phyloP scores from a whole-genome alignment of 23 tunicate genomes.

The Styela plicata region DNA sequence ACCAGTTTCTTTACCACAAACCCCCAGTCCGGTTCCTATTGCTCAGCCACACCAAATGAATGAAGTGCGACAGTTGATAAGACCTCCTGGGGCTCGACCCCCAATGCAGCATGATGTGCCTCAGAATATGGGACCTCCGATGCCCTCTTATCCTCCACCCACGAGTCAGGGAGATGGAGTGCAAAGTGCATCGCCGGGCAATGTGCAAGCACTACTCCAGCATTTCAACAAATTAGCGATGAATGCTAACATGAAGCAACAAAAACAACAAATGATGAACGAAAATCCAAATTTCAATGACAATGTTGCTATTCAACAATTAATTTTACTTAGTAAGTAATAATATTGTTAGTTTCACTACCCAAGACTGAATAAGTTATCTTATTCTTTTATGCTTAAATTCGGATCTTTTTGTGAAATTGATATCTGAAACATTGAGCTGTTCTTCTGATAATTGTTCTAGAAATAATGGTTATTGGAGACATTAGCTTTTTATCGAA shows the following conservation, averaged over 20 bases:
- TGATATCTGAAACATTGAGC: no score
- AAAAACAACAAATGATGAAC: neutral
- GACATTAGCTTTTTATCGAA: no score
- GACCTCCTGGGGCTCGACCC: neutral
- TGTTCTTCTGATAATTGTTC: no score
- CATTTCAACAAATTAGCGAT: neutral
- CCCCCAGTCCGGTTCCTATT: neutral
- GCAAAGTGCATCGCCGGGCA: conserved; percentile 5
- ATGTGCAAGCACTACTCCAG: conserved; percentile 5
- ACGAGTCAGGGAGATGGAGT: neutral
- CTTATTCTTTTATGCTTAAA: no score
- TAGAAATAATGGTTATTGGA: no score
- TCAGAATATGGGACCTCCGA: neutral
- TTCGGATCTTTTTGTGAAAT: no score
- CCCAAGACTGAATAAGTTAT: no score
- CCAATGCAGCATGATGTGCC: neutral
- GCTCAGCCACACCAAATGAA: conserved; percentile 1
- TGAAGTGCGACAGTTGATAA: neutral
- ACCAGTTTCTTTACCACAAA: neutral
- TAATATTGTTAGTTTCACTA: neutral
- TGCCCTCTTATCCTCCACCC: neutral
- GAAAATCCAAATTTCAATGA: conserved; percentile 9
- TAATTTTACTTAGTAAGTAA: neutral
- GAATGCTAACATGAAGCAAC: neutral
- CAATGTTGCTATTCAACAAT: neutral